Percentiles rank a stretch among this genome's conserved stretches.
Evolutionary conservation across 2,113 vertebrate genomes (phyloP).

Genomic region (Meriones unguiculatus): DNA sequence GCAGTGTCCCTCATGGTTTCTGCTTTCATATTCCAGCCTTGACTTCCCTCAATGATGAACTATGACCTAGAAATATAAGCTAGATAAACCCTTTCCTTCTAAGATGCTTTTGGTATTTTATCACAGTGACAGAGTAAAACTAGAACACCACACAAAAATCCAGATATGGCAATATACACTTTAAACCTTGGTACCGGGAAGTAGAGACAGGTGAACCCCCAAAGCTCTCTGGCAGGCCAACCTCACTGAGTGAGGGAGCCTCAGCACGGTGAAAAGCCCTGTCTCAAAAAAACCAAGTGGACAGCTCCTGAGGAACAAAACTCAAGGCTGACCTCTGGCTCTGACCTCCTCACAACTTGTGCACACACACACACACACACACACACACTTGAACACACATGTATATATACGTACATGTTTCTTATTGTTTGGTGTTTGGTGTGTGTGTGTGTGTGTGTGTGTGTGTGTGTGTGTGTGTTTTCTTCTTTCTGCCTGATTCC

Average conservation of each 20-base stretch:
- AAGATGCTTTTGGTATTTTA: not conserved
- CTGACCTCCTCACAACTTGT: not conserved
- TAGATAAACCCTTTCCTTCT: not conserved
- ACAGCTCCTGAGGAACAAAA: not conserved
- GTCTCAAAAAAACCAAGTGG: not conserved
- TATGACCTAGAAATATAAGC: not conserved
- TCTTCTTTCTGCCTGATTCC: constrained; percentile 27
- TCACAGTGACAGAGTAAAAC: not conserved
- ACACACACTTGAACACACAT: not conserved
- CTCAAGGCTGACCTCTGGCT: not conserved
- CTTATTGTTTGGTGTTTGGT: not conserved
- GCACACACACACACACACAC: not conserved
- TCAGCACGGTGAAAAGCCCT: not conserved
- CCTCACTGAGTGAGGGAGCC: not conserved
- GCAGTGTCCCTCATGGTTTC: not conserved
- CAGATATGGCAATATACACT: not conserved
- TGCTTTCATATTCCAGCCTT: not conserved
- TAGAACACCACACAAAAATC: not conserved
- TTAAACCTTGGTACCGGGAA: no score
- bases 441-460: not conserved
- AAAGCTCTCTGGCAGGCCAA: no score
- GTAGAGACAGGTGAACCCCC: not conserved
- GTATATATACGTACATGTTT: not conserved
- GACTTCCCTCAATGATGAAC: not conserved
- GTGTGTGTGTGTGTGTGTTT: not conserved